Evolutionary conservation across 2,113 vertebrate species (phyloP).

Genomic region (Dolichallabes microphthalmus): DNA sequence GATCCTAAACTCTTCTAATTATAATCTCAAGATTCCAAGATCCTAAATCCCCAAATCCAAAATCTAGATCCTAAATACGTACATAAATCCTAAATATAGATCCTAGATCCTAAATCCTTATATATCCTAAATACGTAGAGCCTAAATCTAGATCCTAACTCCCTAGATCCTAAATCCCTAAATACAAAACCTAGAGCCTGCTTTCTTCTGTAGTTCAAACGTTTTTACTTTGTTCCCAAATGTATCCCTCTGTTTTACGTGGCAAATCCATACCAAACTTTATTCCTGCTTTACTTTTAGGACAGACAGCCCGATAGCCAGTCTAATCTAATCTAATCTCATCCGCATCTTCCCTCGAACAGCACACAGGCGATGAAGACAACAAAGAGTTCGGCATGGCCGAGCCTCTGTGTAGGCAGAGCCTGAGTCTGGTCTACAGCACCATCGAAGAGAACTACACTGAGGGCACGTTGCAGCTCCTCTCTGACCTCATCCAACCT

Average conservation of each 20-base stretch:
- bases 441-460: slow-evolving; percentile 86
- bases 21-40: too few species aligned
- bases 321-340: neutral
- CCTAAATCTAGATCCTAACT: too few species aligned
- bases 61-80: too few species aligned
- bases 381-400: slow-evolving; percentile 51
- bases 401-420: slow-evolving; percentile 76
- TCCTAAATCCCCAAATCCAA: too few species aligned
- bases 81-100: too few species aligned
- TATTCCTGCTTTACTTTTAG: neutral
- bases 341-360: neutral
- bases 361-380: slow-evolving; percentile 52
- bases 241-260: neutral
- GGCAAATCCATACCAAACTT: neutral
- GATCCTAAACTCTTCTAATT: too few species aligned
- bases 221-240: too few species aligned
- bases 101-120: too few species aligned
- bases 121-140: too few species aligned
- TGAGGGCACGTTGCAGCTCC: slow-evolving; percentile 84
- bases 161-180: too few species aligned
- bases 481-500: slow-evolving; percentile 83
- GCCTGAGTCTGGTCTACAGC: slow-evolving; percentile 79
- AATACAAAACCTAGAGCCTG: too few species aligned
- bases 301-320: neutral
- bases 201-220: too few species aligned